Percentiles rank a stretch among this genome's conserved stretches.
phyloP scores from a whole-genome alignment of 2,113 vertebrate genomes.

The Poicephalus meyeri region DNA sequence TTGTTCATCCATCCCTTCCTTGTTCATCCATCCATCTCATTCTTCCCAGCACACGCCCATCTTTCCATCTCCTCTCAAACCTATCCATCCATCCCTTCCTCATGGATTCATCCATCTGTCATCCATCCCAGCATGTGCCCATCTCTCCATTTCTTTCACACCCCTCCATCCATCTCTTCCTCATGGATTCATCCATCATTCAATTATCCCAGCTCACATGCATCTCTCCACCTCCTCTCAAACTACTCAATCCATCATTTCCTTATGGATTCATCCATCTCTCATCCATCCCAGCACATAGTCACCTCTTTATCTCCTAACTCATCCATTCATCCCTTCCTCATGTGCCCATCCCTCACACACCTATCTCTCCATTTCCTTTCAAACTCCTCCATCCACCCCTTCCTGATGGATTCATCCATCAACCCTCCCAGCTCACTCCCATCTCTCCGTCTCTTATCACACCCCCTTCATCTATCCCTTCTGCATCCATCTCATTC shows the following conservation, averaged over 20 bases:
- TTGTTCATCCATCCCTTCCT: not conserved
- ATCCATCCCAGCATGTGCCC: accelerated
- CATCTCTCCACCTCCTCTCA: not conserved
- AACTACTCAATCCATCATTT: not conserved
- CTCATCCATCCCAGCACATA: not conserved
- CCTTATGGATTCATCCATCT: not conserved
- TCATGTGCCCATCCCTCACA: not conserved
- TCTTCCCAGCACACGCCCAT: not conserved
- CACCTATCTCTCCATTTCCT: not conserved
- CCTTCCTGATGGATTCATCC: not conserved
- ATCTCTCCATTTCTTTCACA: not conserved
- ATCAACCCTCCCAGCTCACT: not conserved
- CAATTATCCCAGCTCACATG: no score
- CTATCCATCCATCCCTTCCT: not conserved
- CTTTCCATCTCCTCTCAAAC: not conserved
- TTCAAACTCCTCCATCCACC: not conserved
- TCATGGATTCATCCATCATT: not conserved
- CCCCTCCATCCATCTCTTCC: not conserved
- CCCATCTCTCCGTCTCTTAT: not conserved
- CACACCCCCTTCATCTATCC: not conserved
- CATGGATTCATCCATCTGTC: not conserved
- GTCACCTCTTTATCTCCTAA: not conserved
- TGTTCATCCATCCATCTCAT: not conserved
- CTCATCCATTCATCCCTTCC: not conserved
- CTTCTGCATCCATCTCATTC: not conserved